Evolutionary conservation across 2,797 vertebrate genomes (phyloP), one percentile per base, ranked within the genome.

Genomic region (Hyperoplus immaculatus): DNA sequence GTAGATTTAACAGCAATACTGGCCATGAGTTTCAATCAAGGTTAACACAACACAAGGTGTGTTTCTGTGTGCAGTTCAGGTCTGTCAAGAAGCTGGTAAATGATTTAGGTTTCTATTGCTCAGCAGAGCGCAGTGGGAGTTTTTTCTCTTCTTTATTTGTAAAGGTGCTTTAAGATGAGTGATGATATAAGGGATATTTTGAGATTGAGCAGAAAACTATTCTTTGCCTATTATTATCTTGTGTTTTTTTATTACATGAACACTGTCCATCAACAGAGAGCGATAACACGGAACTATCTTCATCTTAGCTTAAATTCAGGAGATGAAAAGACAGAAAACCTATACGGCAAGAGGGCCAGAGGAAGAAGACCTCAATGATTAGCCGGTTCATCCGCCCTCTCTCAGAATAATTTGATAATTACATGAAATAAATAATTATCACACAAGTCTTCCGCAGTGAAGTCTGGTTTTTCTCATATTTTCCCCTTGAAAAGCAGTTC

Each of bases 341-440:
- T 29, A 68, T 42, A 18, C 50, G 66, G n/a, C 36, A 39, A 21
- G 11, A 59, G 42, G 51, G 57, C 59, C 45, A 65, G 68, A 61
- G 56, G 72, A 80, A 74, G 57, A 49, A 11, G 13, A 65, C 69
- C 75, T 70, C 46, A n/a, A 36, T 75, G 78, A 78, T 72, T 41
- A 73, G 63, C 9, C 41, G 29, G 72, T 43, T 58, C 72, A 71
- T 77, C 78, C 63, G n/a, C 69, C 69, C 66, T 61, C 56, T 43
- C 43, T 59, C 77, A 41, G 29, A 84, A 82, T 81, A 71, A 82
- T 83, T 68, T 69, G 68, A 82, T 74, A 64, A 82, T 56, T 62
- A 69, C 79, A 87, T 84, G 10, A 69, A 82, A 76, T 84, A 54
- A 87, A 86, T 76, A 68, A 80, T 72, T 29, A 29, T 29, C 41